Base-by-base conservation (phyloP, 2,888 invertebrate species). In the Drosophila melanocephala region DNA sequence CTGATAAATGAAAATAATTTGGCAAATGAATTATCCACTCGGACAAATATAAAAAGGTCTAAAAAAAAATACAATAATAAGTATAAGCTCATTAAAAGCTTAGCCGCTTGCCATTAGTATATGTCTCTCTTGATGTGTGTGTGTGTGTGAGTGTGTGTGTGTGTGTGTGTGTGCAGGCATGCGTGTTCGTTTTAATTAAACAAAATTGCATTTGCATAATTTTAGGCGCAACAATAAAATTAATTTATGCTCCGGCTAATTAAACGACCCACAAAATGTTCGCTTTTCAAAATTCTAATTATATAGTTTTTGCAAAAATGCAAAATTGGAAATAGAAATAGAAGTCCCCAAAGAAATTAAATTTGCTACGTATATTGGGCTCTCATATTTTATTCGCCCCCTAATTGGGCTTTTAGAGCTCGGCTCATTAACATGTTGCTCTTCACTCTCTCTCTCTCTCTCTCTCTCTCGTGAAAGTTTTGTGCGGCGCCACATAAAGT, bases 51-150 rank as follows among this genome's bases (percentile, higher is more conserved):
- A 39, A 74, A 79, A 28, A 47, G 58, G 33, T 28, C 62, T 12
- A 26, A 9, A 72, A 58, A 50, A 37, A 47, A 53, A 53, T 51
- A 51, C 26, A 42, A 79, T 81, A 73, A 79, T 79, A 90, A 90
- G 90, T 90, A 78, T 87, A 87, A 87, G 87, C 90, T 88, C 90
- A 87, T 90, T 90, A 88, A 83, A 75, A 74, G 90, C 87, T 88
- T 81, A 90, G 80, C 55, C 62, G 35, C 58, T 72, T 69, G 47
- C 44, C 72, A 59, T 30, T 51, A 62, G 52, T 47, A 22, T 47
- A 4, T 47, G 47, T 26, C 26, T 47, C 26, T 5, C 26, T 16
- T 16, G 47, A 26, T 16, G 22, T 52, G 35, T 10, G 28, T 57
- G 35, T 32, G 51, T 30, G 47, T 14, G 35, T 39, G 44, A 44